phyloP scores from a whole-genome alignment of 2,797 vertebrate genomes.

The Poeciliopsis infans region DNA sequence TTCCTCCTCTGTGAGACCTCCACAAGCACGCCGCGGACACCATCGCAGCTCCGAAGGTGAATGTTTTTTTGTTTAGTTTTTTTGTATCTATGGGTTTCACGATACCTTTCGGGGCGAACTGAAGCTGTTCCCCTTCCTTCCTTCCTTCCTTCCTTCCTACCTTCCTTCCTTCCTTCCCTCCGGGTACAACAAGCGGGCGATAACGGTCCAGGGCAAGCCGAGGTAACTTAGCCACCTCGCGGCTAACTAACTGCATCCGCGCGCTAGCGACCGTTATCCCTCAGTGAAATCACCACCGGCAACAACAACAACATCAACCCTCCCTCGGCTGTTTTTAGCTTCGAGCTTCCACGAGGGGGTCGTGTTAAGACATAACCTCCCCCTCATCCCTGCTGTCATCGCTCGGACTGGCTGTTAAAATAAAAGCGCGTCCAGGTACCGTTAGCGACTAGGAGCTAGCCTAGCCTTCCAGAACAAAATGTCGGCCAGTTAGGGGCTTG shows the following conservation, averaged over 20 bases:
- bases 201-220: conserved; percentile 67
- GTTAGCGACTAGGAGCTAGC: conserved; percentile 67
- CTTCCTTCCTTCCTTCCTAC: no score
- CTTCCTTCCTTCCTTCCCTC: conserved; percentile 26
- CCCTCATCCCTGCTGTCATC: conserved; percentile 61
- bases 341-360: neutral
- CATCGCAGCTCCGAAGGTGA: conserved; percentile 69
- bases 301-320: neutral
- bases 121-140: conserved; percentile 45
- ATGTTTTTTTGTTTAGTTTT: conserved; percentile 41
- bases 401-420: conserved; percentile 23
- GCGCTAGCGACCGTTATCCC: conserved; percentile 43
- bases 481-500: conserved; percentile 77
- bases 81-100: conserved; percentile 21
- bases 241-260: conserved; percentile 59
- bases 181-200: conserved; percentile 52
- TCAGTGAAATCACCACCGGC: neutral
- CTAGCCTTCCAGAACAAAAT: conserved; percentile 81
- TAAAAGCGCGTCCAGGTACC: conserved; percentile 65
- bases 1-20: conserved; percentile 53
- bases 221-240: conserved; percentile 62
- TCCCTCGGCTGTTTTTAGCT: neutral
- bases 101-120: conserved; percentile 46
- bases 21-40: conserved; percentile 70
- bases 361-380: conserved; percentile 13